Evolutionary conservation across 2,113 vertebrate species (phyloP).

Genomic region (Alethe diademata): DNA sequence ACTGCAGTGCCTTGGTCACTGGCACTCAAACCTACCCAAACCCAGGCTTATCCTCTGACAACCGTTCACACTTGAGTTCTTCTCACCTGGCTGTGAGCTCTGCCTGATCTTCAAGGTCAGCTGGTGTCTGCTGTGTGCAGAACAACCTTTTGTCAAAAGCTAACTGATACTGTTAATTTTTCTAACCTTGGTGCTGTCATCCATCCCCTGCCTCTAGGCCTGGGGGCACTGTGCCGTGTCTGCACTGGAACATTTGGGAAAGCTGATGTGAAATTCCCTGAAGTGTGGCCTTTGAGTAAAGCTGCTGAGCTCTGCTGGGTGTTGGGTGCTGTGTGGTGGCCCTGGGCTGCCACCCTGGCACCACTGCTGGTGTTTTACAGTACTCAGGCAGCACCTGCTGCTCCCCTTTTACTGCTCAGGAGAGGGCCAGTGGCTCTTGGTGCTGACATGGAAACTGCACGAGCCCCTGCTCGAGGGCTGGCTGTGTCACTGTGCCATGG

Average conservation of each 20-base stretch:
- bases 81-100: fast-evolving
- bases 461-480: neutral
- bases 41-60: neutral
- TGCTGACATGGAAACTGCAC: neutral
- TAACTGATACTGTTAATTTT: neutral
- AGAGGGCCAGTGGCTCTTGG: neutral
- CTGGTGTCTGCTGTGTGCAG: neutral
- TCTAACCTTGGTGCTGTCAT: neutral
- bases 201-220: neutral
- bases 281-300: neutral
- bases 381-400: neutral
- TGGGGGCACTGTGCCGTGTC: neutral
- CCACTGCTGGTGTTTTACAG: fast-evolving
- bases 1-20: neutral
- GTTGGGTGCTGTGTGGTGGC: fast-evolving
- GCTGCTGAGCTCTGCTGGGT: neutral
- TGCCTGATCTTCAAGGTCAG: neutral
- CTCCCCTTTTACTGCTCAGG: neutral
- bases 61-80: neutral
- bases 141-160: neutral
- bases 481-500: neutral
- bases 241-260: neutral
- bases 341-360: neutral
- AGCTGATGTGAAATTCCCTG: neutral
- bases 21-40: neutral